Conservation (phyloP, 2,113 vertebrate species). For the Octodon degus region DNA sequence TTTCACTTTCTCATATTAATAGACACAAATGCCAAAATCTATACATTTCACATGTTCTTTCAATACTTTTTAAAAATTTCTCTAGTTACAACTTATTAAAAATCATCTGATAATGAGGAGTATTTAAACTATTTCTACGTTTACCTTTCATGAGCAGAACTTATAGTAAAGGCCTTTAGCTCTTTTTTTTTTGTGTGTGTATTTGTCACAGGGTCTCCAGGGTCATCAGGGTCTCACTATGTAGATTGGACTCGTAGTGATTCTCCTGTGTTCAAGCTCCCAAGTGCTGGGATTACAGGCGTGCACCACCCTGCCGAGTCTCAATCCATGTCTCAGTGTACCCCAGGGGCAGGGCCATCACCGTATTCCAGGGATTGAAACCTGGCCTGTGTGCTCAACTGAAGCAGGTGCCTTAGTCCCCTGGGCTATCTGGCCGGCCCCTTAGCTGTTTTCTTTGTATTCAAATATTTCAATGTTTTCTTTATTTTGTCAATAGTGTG, state of each 20-base stretch:
- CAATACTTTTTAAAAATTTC: background rate
- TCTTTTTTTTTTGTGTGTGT: background rate
- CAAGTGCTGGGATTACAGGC: too few species aligned
- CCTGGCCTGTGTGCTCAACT: too few species aligned
- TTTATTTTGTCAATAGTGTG: background rate
- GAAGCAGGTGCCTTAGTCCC: too few species aligned
- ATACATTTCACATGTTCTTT: background rate
- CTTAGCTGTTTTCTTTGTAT: background rate
- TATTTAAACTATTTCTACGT: background rate
- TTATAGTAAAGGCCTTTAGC: background rate
- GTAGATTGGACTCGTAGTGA: too few species aligned
- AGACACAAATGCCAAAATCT: background rate
- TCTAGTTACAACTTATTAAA: background rate
- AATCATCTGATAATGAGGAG: background rate
- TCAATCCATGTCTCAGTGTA: too few species aligned
- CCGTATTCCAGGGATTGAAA: too few species aligned
- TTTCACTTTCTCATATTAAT: background rate
- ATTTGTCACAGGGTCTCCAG: too few species aligned
- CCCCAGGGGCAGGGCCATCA: too few species aligned
- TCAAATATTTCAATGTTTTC: background rate
- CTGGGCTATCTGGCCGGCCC: too few species aligned
- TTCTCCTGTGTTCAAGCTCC: too few species aligned
- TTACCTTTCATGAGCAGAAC: background rate
- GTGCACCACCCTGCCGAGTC: too few species aligned
- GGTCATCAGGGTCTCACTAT: too few species aligned